Conservation (phyloP, 1,140 invertebrate genomes). For the Aphelinus certus region DNA sequence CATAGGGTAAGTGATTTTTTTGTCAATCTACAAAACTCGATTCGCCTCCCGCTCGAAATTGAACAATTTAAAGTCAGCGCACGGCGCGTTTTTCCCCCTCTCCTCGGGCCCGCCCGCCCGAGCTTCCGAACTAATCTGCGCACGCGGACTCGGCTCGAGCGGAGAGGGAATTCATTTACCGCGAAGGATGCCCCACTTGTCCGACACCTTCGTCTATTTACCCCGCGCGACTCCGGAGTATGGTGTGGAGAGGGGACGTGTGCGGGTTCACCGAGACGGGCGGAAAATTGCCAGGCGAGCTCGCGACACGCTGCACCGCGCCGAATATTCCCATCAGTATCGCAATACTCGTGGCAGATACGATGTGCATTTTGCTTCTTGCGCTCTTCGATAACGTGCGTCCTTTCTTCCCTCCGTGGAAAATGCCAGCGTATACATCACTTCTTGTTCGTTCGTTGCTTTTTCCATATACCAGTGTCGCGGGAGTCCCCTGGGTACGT, state of each 20-base stretch:
- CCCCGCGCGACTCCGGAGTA: not conserved
- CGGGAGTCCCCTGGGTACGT: no score
- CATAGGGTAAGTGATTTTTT: slow-evolving; percentile 24
- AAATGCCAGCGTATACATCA: not conserved
- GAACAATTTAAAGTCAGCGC: slow-evolving; percentile 31
- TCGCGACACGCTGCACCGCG: not conserved
- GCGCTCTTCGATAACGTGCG: not conserved
- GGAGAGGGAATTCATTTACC: slow-evolving; percentile 23
- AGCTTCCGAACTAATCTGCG: slow-evolving; percentile 4
- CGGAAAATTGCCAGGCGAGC: no score
- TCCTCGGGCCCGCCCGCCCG: not conserved
- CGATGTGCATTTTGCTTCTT: no score
- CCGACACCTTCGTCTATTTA: not conserved
- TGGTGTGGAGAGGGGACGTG: no score
- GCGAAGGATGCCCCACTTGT: slow-evolving; percentile 11
- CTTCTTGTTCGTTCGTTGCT: slow-evolving; percentile 3
- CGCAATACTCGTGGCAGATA: no score
- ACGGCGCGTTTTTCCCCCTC: not conserved
- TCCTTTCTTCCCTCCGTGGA: not conserved
- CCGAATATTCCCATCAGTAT: slow-evolving; percentile 12
- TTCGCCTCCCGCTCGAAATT: slow-evolving; percentile 13
- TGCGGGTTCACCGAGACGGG: no score
- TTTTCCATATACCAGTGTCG: not conserved
- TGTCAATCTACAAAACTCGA: slow-evolving; percentile 31
- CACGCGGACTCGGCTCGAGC: not conserved